Evolutionary conservation across 2,797 vertebrate species (phyloP), one percentile per base, ranked within the genome.

Genomic region (Distichodus sexfasciatus): DNA sequence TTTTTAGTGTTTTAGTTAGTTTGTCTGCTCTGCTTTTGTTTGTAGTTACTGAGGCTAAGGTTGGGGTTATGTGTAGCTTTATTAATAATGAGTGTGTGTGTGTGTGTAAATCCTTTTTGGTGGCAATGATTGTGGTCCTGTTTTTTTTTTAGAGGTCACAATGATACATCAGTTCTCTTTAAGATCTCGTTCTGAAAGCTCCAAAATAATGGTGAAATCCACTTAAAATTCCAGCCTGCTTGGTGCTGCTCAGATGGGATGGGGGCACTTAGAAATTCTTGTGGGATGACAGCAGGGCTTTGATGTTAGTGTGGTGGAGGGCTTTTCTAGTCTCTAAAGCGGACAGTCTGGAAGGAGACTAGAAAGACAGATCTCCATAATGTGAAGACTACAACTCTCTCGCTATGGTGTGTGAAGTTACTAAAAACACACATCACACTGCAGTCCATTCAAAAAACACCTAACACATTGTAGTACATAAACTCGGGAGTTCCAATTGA

Each of bases 211-310:
- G 51, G 63, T 75, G 46, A 84, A 79, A 78, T 76, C 81, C 81
- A 81, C 82, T 82, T 84, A 77, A 80, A 77, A 82, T 82, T 82
- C 81, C 82, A 79, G 77, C 46, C 68, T 76, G 77, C 72, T 68
- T 76, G 51, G 67, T 75, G 66, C 79, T 79, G 72, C 73, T 73
- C 58, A 66, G 53, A 47, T 46, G 74, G 70, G 78, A 69, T 67
- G 69, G 65, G 77, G 74, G 76, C 79, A 74, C 73, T 75, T 66
- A 51, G 66, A 80, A 74, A 84, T 84, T 84, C 81, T 75, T 82
- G 76, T 66, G 61, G 67, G 81, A 81, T 82, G 80, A 82, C 74
- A 77, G 62, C 63, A 17, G 64, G 40, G 61, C 83, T 84, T 84
- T 84, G 79, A 84, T 79, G 72, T 80, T 58, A 38, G 24, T 41